These are phyloP conservation scores for Phasia obesa DNA, from an alignment of 2,888 invertebrate genomes.

Conservation along the genomic window DNA sequence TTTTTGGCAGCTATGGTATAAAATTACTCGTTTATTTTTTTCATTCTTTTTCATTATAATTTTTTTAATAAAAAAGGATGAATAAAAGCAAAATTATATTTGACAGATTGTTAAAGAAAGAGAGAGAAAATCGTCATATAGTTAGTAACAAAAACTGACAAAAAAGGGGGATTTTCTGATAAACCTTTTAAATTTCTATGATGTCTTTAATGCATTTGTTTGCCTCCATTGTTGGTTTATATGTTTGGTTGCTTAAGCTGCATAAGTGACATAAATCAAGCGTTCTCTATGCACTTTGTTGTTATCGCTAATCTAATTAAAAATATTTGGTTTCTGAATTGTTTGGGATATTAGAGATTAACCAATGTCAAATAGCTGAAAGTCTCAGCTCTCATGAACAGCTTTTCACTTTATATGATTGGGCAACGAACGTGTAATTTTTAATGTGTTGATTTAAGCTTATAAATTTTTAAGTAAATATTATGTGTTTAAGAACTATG, in stretches of 20 bases:
- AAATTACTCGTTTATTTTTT: slow-evolving; percentile 22
- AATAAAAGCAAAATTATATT: slow-evolving; percentile 42
- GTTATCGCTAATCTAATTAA: slow-evolving; percentile 48
- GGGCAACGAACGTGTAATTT: not conserved
- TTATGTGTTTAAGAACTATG: too few species aligned
- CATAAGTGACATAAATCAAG: slow-evolving; percentile 33
- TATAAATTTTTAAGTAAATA: too few species aligned
- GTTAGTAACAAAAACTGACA: slow-evolving; percentile 22
- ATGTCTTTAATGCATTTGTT: slow-evolving; percentile 1
- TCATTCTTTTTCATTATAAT: not conserved
- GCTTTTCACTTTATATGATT: not conserved
- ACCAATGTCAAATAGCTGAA: not conserved
- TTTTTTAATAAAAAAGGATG: slow-evolving; percentile 3
- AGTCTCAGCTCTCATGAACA: not conserved
- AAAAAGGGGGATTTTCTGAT: slow-evolving; percentile 33
- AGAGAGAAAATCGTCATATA: not conserved
- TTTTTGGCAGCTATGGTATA: slow-evolving; percentile 33
- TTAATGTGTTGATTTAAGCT: too few species aligned
- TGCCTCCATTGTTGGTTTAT: not conserved
- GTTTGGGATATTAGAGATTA: slow-evolving; percentile 19
- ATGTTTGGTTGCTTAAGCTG: slow-evolving; percentile 12
- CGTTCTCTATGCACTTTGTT: slow-evolving; percentile 25
- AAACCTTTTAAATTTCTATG: slow-evolving; percentile 21
- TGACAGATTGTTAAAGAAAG: slow-evolving; percentile 43
- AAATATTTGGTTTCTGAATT: slow-evolving; percentile 44